These are phyloP conservation scores for Trissoscelio sp. DNA, from an alignment of 2,888 invertebrate genomes.

Conservation along the genomic window DNA sequence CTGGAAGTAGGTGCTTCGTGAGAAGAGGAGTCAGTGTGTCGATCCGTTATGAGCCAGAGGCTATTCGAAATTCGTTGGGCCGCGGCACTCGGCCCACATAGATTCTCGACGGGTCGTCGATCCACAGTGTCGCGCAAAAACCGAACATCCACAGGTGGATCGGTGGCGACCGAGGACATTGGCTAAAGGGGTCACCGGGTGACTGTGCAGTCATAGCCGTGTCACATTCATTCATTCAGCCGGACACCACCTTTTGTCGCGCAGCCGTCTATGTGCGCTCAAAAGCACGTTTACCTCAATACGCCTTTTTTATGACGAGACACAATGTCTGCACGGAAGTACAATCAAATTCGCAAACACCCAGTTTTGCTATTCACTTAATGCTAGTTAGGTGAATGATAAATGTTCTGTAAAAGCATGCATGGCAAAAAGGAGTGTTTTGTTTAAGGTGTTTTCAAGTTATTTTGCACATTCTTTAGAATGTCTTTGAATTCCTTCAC, in stretches of 20 bases:
- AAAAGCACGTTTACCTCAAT: slow-evolving; percentile 17
- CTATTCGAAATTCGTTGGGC: slow-evolving; percentile 79
- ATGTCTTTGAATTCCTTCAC: too few relatives aligned
- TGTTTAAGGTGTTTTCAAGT: too few relatives aligned
- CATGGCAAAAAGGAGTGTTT: too few relatives aligned
- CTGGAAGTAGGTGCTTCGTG: slow-evolving; percentile 69
- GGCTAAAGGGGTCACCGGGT: slow-evolving; percentile 68
- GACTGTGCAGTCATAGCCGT: slow-evolving; percentile 42
- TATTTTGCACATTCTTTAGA: too few relatives aligned
- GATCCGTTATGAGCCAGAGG: slow-evolving; percentile 81
- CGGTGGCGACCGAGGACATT: slow-evolving; percentile 54
- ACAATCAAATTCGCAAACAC: background rate
- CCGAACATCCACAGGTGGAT: slow-evolving; percentile 63
- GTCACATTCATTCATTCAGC: slow-evolving; percentile 41
- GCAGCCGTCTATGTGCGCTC: background rate
- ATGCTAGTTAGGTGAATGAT: background rate
- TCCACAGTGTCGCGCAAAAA: slow-evolving; percentile 61
- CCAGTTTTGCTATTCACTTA: background rate
- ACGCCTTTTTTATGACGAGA: background rate
- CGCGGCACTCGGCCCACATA: slow-evolving; percentile 75
- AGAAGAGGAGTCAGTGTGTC: slow-evolving; percentile 79
- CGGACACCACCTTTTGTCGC: slow-evolving; percentile 50
- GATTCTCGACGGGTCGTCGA: slow-evolving; percentile 62
- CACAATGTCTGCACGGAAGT: slow-evolving; percentile 31
- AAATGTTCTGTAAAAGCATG: too few relatives aligned